phyloP scores from a whole-genome alignment of 2,888 invertebrate genomes.

The Lepas anatifera region DNA sequence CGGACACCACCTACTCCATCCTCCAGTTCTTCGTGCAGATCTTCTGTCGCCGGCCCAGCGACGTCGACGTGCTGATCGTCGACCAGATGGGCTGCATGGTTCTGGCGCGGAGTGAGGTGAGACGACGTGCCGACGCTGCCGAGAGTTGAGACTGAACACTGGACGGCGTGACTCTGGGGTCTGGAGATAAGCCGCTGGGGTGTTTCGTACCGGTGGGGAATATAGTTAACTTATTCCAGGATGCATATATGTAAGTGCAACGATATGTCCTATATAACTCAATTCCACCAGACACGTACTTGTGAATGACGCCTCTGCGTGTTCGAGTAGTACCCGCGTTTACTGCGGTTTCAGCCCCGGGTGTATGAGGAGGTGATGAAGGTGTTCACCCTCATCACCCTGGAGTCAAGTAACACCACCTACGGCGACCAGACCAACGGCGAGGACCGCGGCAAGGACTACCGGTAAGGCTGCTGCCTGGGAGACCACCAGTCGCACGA shows the following conservation, averaged over 20 bases:
- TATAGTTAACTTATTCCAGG: no score
- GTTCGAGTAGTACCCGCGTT: no score
- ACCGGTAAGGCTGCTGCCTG: no score
- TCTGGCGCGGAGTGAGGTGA: constrained; percentile 76
- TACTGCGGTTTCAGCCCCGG: constrained; percentile 18
- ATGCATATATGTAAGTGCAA: no score
- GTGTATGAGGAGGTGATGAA: constrained; percentile 89
- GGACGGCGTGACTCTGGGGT: no score
- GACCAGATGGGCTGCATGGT: constrained; percentile 98
- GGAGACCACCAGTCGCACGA: no score
- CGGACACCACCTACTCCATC: constrained; percentile 87
- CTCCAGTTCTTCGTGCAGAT: constrained; percentile 92
- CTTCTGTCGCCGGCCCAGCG: constrained; percentile 83
- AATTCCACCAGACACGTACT: no score
- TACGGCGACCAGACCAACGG: constrained; percentile 39
- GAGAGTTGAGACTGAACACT: neutral
- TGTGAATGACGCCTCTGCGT: no score
- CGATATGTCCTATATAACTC: no score
- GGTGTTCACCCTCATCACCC: constrained; percentile 91
- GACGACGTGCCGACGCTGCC: neutral
- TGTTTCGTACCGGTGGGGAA: no score
- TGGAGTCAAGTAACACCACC: constrained; percentile 50
- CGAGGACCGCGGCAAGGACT: constrained; percentile 48
- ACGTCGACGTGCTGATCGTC: constrained; percentile 85
- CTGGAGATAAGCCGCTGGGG: no score